A percentile compares a stretch with the other conserved stretches of the same genome.
Conservation (phyloP, 2,797 vertebrate species). For the Odontamblyopus rebecca region DNA sequence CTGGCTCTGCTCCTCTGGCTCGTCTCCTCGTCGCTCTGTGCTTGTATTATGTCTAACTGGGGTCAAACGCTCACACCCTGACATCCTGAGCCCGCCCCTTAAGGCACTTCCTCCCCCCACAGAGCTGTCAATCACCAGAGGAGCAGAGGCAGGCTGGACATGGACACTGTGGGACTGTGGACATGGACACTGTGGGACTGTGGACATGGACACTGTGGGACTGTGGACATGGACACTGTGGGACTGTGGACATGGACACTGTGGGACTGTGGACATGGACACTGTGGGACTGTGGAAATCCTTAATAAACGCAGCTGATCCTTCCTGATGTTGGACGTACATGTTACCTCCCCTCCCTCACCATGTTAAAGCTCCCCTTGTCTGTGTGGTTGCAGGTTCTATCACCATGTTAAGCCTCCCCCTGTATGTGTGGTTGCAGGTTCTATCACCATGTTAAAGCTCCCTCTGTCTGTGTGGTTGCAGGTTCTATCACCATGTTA, state of each 20-base stretch:
- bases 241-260: not conserved
- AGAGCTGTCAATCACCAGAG: not conserved
- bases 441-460: conserved; percentile 75
- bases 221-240: too few species aligned
- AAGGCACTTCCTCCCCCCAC: not conserved
- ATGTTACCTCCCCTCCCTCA: too few species aligned
- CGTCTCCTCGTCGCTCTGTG: not conserved
- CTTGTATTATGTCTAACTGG: not conserved
- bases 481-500: conserved; percentile 83
- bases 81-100: conserved; percentile 1
- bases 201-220: not conserved
- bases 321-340: too few species aligned
- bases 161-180: not conserved
- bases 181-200: not conserved
- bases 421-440: conserved; percentile 63
- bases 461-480: not conserved
- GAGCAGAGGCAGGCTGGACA: not conserved
- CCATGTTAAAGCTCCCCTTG: too few species aligned
- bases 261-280: not conserved
- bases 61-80: not conserved
- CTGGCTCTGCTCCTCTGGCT: too few species aligned
- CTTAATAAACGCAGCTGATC: too few species aligned
- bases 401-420: too few species aligned
- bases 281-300: not conserved
- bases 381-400: too few species aligned